phyloP scores from a whole-genome alignment of 2,113 vertebrate species.

The Spea bombifrons region DNA sequence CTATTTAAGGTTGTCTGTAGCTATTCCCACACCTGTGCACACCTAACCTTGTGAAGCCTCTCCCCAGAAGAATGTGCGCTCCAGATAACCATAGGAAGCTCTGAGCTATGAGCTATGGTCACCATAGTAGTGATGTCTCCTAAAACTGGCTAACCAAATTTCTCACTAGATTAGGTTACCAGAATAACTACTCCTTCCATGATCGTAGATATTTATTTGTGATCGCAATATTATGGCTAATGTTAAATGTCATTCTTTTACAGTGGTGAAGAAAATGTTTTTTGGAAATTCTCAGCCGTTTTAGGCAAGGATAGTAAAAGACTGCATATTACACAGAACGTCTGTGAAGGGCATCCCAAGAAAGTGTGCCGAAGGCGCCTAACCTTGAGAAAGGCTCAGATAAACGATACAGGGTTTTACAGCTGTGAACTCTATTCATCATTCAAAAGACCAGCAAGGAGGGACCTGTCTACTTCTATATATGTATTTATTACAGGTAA shows the following conservation, averaged over 20 bases:
- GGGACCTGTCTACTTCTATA: conserved; percentile 62
- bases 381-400: conserved; percentile 68
- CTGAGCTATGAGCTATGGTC: no score
- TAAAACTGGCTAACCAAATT: no score
- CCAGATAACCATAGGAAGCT: no score
- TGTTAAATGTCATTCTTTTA: conserved; percentile 36
- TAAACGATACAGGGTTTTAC: conserved; percentile 82
- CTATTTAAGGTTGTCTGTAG: no score
- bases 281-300: conserved; percentile 78
- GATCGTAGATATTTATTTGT: no score
- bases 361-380: conserved; percentile 77
- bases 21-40: no score
- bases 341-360: conserved; percentile 72
- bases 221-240: no score
- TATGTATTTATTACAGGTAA: conserved; percentile 94
- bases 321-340: conserved; percentile 68
- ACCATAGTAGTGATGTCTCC: no score
- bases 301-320: conserved; percentile 65
- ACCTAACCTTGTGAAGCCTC: no score
- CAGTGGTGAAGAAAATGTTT: conserved; percentile 82
- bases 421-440: conserved; percentile 62
- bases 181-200: no score
- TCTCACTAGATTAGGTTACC: no score
- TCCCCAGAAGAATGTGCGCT: no score
- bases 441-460: conserved; percentile 56